These are phyloP conservation scores for Latrodectus elegans DNA, from an alignment of 2,888 invertebrate species.

Conservation along the genomic window DNA sequence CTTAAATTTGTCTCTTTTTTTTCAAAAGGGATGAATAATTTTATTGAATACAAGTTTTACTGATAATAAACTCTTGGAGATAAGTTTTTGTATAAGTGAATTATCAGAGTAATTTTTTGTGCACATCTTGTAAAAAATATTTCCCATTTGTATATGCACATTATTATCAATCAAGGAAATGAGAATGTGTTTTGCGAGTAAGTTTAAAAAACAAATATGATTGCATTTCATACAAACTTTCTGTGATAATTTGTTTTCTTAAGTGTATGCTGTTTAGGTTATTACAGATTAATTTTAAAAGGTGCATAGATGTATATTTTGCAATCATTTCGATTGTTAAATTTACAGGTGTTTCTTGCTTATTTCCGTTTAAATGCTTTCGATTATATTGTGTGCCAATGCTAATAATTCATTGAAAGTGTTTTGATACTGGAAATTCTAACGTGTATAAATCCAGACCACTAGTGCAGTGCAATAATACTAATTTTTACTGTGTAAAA, in stretches of 20 bases:
- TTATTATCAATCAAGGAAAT: no score
- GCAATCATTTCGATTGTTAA: slow-evolving; percentile 9
- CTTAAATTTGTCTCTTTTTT: no score
- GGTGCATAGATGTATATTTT: slow-evolving; percentile 31
- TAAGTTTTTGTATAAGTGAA: no score
- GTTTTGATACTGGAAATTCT: slow-evolving; percentile 17
- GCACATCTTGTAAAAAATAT: no score
- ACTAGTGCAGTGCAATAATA: slow-evolving; percentile 48
- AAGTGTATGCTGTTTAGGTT: slow-evolving; percentile 41
- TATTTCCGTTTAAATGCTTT: slow-evolving; percentile 9
- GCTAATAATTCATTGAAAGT: neutral
- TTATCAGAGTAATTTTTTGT: no score
- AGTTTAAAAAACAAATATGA: no score
- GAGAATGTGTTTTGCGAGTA: no score
- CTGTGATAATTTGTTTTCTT: slow-evolving; percentile 46
- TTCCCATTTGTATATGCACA: no score
- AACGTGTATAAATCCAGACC: slow-evolving; percentile 10
- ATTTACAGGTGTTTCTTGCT: slow-evolving; percentile 13
- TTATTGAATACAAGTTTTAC: no score
- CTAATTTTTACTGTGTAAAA: slow-evolving; percentile 17
- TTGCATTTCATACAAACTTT: slow-evolving; percentile 34
- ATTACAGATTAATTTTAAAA: slow-evolving; percentile 34
- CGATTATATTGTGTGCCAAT: slow-evolving; percentile 24
- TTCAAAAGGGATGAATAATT: no score
- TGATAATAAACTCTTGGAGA: no score